These are phyloP conservation scores for Linnaemya vulpina DNA, from an alignment of 2,888 invertebrate species.

Conservation along the genomic window DNA sequence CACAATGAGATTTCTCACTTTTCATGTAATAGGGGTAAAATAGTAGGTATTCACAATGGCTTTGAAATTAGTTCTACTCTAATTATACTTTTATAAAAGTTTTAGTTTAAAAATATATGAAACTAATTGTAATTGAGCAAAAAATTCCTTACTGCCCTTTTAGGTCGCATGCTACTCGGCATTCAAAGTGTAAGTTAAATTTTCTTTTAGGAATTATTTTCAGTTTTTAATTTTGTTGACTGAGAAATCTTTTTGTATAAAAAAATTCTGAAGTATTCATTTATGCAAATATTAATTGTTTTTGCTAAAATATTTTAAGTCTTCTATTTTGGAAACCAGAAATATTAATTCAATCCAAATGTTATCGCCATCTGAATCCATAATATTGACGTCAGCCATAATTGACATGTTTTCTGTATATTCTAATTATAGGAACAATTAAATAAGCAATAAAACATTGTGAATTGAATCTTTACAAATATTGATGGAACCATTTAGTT, in stretches of 20 bases:
- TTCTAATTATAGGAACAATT: constrained; percentile 57
- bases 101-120: too few species aligned
- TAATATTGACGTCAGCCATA: constrained; percentile 63
- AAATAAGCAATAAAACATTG: constrained; percentile 31
- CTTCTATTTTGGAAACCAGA: neutral
- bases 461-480: constrained; percentile 51
- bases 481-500: neutral
- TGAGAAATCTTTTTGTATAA: too few species aligned
- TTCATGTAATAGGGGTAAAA: too few species aligned
- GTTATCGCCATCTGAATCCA: constrained; percentile 31
- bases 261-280: too few species aligned
- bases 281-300: neutral
- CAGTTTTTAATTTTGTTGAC: too few species aligned
- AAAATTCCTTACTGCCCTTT: too few species aligned
- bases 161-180: too few species aligned
- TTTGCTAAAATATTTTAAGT: neutral
- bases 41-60: too few species aligned
- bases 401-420: constrained; percentile 42
- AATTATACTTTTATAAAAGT: constrained; percentile 24
- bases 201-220: too few species aligned
- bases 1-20: neutral
- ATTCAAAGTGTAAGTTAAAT: too few species aligned
- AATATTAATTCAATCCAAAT: constrained; percentile 31
- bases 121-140: too few species aligned
- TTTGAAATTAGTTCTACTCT: neutral